Conservation (phyloP, 2,113 vertebrate species). For the Nesoenas mayeri region DNA sequence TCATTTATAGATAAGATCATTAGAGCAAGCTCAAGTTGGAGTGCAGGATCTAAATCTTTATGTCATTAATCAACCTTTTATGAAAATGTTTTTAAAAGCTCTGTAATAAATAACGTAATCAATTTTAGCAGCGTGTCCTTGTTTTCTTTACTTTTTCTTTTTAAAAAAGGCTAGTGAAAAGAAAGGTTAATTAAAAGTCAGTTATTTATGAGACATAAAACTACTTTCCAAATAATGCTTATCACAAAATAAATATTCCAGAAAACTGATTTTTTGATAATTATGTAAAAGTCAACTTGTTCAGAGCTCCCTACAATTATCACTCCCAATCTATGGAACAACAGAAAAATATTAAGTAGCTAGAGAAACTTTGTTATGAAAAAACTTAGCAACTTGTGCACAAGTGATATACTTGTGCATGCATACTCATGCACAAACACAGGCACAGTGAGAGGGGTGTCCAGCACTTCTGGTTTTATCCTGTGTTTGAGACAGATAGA, state of each 20-base stretch:
- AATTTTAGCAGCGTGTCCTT: not conserved
- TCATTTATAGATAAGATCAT: constrained; percentile 51
- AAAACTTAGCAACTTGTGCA: not conserved
- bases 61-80: not conserved
- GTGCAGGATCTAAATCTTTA: constrained; percentile 29
- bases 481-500: not conserved
- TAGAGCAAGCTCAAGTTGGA: constrained; percentile 9
- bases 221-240: constrained; percentile 14
- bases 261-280: not conserved
- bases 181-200: constrained; percentile 5
- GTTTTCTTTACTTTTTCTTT: not conserved
- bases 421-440: not conserved
- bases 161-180: not conserved
- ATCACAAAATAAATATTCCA: constrained; percentile 28
- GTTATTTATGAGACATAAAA: constrained; percentile 12
- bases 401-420: not conserved
- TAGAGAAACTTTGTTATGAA: not conserved
- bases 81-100: constrained; percentile 14
- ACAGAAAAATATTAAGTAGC: not conserved
- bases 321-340: not conserved
- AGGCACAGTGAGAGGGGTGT: not conserved
- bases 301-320: not conserved
- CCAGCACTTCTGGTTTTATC: not conserved
- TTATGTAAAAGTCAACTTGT: not conserved
- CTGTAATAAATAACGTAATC: constrained; percentile 16